Conservation (phyloP, 2,113 vertebrate species). For the Paradoxurus hermaphroditus region DNA sequence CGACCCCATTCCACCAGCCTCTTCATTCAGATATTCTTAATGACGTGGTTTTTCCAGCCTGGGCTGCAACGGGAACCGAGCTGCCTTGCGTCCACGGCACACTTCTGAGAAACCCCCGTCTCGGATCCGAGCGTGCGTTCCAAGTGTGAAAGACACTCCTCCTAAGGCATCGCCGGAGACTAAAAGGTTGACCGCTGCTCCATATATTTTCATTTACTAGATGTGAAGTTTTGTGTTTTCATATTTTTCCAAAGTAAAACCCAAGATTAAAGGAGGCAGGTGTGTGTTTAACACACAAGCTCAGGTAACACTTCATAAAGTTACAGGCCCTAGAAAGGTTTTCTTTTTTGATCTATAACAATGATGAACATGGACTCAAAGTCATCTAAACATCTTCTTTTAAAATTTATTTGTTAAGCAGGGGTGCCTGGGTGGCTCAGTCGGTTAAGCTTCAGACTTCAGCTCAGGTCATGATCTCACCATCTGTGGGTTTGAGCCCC, state of each 20-base stretch:
- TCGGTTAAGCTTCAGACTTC: no score
- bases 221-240: not conserved
- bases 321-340: not conserved
- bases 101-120: not conserved
- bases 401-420: not conserved
- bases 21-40: conserved; percentile 39
- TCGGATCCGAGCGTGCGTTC: not conserved
- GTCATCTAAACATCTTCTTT: not conserved
- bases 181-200: not conserved
- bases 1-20: not conserved
- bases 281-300: not conserved
- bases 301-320: not conserved
- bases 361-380: not conserved
- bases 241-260: not conserved
- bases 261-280: not conserved
- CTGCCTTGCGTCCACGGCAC: not conserved
- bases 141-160: not conserved
- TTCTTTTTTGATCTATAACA: not conserved
- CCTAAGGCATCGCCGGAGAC: not conserved
- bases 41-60: conserved; percentile 67
- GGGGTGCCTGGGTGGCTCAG: no score
- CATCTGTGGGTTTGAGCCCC: no score
- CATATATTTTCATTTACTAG: not conserved
- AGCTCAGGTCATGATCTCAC: no score
- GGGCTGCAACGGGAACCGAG: conserved; percentile 37